Conservation (phyloP, 2,113 vertebrate genomes). For the Vombatus ursinus region DNA sequence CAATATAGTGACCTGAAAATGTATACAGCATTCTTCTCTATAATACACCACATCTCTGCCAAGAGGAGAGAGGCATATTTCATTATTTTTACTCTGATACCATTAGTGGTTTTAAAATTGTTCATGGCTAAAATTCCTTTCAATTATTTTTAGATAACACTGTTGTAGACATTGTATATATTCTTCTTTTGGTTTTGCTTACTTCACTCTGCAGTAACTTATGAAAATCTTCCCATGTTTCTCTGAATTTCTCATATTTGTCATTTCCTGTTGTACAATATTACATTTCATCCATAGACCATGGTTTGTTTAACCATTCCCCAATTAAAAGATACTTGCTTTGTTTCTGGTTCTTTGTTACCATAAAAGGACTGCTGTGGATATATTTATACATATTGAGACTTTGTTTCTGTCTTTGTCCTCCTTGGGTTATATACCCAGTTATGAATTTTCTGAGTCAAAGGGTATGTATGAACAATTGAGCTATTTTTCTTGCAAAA, state of each 20-base stretch:
- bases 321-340: not conserved
- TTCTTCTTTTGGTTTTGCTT: not conserved
- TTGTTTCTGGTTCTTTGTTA: not conserved
- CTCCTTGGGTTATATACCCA: not conserved
- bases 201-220: not conserved
- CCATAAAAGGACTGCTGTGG: not conserved
- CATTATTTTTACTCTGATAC: not conserved
- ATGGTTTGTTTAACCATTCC: not conserved
- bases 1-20: not conserved
- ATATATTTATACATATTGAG: not conserved
- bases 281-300: not conserved
- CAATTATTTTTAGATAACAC: not conserved
- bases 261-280: not conserved
- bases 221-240: not conserved
- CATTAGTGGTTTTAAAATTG: not conserved
- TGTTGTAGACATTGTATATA: not conserved
- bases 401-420: not conserved
- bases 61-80: not conserved
- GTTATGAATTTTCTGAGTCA: not conserved
- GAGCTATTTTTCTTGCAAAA: not conserved
- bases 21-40: not conserved
- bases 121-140: not conserved
- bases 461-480: not conserved
- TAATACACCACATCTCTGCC: not conserved
- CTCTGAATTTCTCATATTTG: not conserved